Evolutionary conservation across 2,113 vertebrate species (phyloP).

Genomic region (Malurus alboscapulatus): DNA sequence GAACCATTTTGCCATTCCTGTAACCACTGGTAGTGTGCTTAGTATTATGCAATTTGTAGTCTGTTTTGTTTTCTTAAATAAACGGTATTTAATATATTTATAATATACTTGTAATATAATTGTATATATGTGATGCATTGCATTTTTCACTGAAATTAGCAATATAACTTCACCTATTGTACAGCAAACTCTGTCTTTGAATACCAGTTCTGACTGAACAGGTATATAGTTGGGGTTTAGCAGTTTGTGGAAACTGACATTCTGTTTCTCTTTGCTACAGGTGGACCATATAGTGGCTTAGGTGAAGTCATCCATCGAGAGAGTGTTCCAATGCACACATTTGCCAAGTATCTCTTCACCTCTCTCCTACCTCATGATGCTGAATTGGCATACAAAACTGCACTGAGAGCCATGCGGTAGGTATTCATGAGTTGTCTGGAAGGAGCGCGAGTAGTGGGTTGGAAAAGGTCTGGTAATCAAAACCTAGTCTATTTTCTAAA

Average conservation of each 20-base stretch:
- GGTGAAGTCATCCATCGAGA: slow-evolving; percentile 94
- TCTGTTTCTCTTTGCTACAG: slow-evolving; percentile 68
- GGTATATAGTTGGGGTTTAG: not conserved
- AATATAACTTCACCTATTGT: not conserved
- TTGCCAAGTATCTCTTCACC: slow-evolving; percentile 98
- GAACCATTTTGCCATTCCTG: not conserved
- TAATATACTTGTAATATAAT: not conserved
- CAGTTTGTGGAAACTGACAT: not conserved
- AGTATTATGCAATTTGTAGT: not conserved
- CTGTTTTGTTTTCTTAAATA: not conserved
- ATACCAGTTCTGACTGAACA: not conserved
- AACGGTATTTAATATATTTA: not conserved
- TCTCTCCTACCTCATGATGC: slow-evolving; percentile 98
- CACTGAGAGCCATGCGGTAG: slow-evolving; percentile 98
- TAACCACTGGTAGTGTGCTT: not conserved
- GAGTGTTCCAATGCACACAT: slow-evolving; percentile 98
- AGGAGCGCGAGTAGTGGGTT: not conserved
- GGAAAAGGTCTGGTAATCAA: not conserved
- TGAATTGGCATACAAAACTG: slow-evolving; percentile 95
- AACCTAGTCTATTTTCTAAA: not conserved
- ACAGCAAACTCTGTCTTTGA: not conserved
- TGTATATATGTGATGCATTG: not conserved
- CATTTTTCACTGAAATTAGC: not conserved
- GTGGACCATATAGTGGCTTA: slow-evolving; percentile 94
- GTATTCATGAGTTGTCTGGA: slow-evolving; percentile 49